Conservation (phyloP, 1,140 invertebrate species). For the Zaprionus vittiger region DNA sequence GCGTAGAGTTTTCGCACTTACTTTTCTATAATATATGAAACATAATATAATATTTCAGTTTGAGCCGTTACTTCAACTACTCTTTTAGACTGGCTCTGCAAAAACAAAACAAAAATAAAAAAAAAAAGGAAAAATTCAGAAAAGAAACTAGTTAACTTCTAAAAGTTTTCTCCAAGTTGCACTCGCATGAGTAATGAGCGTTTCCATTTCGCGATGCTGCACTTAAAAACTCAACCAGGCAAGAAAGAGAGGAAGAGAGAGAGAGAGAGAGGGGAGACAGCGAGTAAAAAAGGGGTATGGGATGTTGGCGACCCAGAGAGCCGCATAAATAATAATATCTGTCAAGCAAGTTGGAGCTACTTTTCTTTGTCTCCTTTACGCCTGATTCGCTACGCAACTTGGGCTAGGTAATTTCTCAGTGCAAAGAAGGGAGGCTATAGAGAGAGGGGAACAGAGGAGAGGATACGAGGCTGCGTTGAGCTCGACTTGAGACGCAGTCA, state of each 20-base stretch:
- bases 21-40: constrained; percentile 1
- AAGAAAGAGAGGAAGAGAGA: not conserved
- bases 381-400: constrained; percentile 74
- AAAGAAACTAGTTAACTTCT: constrained; percentile 41
- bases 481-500: constrained; percentile 18
- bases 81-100: not conserved
- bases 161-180: constrained; percentile 46
- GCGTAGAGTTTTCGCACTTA: constrained; percentile 1
- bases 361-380: constrained; percentile 66
- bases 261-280: not conserved
- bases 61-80: constrained; percentile 2
- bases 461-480: not conserved
- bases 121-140: not conserved
- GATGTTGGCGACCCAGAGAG: constrained; percentile 38
- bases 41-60: constrained; percentile 4
- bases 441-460: not conserved
- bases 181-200: constrained; percentile 54
- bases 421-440: not conserved
- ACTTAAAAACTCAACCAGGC: constrained; percentile 47
- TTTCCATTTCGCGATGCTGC: constrained; percentile 48
- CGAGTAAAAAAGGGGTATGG: not conserved
- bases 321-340: constrained; percentile 74
- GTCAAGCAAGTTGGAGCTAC: constrained; percentile 52
- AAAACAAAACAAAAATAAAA: not conserved
- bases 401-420: constrained; percentile 63